Evolutionary conservation across 1,140 invertebrate genomes (phyloP), one percentile per base, ranked within the genome.

Genomic region (Diabrotica undecimpunctata): DNA sequence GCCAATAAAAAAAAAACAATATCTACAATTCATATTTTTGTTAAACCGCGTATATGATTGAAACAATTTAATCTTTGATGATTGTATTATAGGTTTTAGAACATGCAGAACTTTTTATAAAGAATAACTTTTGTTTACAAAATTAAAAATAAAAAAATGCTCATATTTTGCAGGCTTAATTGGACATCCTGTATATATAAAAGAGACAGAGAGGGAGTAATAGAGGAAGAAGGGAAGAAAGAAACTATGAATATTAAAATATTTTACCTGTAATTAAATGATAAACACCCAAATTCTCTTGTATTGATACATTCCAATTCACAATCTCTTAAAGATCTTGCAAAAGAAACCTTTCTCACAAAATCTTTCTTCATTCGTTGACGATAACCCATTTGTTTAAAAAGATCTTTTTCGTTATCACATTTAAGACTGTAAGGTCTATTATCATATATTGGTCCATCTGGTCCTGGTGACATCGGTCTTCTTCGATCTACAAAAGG

Each of bases 251-350:
- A 25, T 25, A 25, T 2, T 25, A 25, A 35, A 7, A 54, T 9
- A 6, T 64, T 37, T 75, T 79, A 87, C 82, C 90, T 87, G 80
- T 87, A 95, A 81, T 95, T 95, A 79, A 95, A 95, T 10, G 92
- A 91, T 72, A 89, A 81, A 72, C 93, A 95, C n/a, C 91, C 85
- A 74, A 95, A 94, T 74, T 94, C 92, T 69, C 88, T 82, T 7
- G 88, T 85, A 74, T 93, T 90, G 11, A 88, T 84, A 76, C 93
- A 95, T 76, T 93, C 91, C 62, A 88, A 81, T 76, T 95, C 90
- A 76, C 93, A 95, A 51, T 91, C 87, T 0, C 85, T 83, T 66
- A 94, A 76, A 5, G 88, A 88, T 5, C 89, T 86, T 0, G 88
- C 88, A 6, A 87, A 86, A 3, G 89, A 85, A 54, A 89, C 88